These are phyloP conservation scores for Delia radicum DNA, from an alignment of 1,140 invertebrate species.

Conservation along the genomic window DNA sequence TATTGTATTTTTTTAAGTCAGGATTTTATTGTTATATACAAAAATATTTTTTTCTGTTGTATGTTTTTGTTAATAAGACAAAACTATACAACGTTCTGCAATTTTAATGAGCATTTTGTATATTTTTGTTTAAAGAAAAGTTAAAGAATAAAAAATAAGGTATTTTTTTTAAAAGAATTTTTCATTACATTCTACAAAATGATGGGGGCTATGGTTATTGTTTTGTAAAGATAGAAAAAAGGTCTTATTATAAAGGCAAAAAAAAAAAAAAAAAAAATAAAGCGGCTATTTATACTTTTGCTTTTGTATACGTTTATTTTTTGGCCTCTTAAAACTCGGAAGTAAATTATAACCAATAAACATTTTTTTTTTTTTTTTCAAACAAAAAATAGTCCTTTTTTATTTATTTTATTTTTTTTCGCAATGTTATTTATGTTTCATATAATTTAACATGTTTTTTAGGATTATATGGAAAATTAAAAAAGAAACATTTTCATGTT, in stretches of 20 bases:
- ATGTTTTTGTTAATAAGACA: slow-evolving; percentile 12
- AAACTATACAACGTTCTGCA: not conserved
- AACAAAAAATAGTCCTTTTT: not conserved
- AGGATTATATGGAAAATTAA: not conserved
- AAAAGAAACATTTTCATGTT: not conserved
- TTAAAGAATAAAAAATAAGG: not conserved
- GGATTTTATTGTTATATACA: not conserved
- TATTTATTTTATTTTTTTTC: not conserved
- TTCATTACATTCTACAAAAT: too few species aligned
- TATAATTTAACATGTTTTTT: slow-evolving; percentile 14
- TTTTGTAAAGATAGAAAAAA: slow-evolving; percentile 1
- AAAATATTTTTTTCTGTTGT: not conserved
- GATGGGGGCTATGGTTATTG: slow-evolving; percentile 6
- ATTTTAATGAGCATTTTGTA: slow-evolving; percentile 15
- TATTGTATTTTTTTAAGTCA: not conserved
- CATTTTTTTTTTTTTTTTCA: too few species aligned
- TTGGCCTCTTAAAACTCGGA: not conserved
- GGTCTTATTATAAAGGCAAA: not conserved
- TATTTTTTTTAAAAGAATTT: not conserved
- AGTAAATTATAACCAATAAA: slow-evolving; percentile 4
- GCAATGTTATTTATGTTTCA: slow-evolving; percentile 17
- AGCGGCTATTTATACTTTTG: not conserved
- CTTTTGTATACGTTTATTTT: not conserved
- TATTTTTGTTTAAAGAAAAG: not conserved
- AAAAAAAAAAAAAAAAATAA: not conserved